Conservation (phyloP, 2,888 invertebrate species). For the Heliconius ethilla region DNA sequence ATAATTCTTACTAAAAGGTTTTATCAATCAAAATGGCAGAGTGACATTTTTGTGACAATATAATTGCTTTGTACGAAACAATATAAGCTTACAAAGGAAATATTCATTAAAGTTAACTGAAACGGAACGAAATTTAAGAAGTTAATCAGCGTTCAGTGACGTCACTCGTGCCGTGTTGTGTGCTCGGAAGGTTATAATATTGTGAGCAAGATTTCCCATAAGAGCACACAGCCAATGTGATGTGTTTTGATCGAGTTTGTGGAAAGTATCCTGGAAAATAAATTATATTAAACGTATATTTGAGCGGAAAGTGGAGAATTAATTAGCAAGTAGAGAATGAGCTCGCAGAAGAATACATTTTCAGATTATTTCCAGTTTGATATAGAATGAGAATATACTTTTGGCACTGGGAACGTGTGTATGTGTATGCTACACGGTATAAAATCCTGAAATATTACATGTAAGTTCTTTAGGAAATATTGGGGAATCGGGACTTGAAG, state of each 20-base stretch:
- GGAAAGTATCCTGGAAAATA: background rate
- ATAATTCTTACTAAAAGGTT: background rate
- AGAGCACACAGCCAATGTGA: background rate
- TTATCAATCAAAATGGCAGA: background rate
- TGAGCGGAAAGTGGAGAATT: too few relatives aligned
- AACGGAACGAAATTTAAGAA: background rate
- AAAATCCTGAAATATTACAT: background rate
- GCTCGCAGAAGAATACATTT: too few relatives aligned
- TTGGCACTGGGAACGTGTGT: background rate
- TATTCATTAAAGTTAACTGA: slow-evolving; percentile 5
- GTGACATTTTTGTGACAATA: background rate
- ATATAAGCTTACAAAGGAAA: background rate
- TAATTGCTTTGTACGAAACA: background rate
- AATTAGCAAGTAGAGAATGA: too few relatives aligned
- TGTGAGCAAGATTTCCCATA: background rate
- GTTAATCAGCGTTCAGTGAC: background rate
- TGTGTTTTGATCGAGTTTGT: background rate
- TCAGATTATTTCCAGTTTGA: background rate
- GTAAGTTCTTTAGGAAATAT: background rate
- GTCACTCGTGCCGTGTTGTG: background rate
- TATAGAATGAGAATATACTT: background rate
- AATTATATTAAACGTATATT: background rate
- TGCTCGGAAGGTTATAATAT: background rate
- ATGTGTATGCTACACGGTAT: background rate
- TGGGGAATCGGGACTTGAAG: background rate